Evolutionary conservation across 2,888 invertebrate species (phyloP), one percentile per base, ranked within the genome.

Genomic region (Orchesellides sinensis): DNA sequence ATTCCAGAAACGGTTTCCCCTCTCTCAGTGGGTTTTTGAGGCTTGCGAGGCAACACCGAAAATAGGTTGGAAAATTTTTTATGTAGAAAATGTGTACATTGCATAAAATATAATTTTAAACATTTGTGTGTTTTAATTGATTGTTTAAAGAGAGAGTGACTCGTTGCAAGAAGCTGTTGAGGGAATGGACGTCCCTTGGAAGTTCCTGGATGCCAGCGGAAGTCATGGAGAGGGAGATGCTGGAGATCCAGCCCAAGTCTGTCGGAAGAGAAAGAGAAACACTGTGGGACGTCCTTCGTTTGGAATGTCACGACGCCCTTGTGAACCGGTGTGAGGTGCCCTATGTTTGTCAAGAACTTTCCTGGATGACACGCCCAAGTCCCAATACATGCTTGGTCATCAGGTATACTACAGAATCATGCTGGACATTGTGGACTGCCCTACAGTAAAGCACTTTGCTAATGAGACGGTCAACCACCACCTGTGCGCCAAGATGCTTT

Each of bases 401-500:
- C 56, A 56, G 14, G 25, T 23, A 5, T 12, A 25, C 23, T 17
- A 56, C 14, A 23, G 25, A 5, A 23, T 27, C 2, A 5, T 27
- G 1, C 12, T n/a, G 3, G 27, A 56, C 21, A 10, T 25, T 23
- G 8, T 17, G 10, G 49, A 17, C 5, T 49, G 49, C 19, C n/a
- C 19, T 5, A 5, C 14, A n/a, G 5, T 5, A n/a, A 49, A n/a
- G 17, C 8, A 12, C 5, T 6, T n/a, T 6, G n/a, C 5, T 6
- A n/a, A 5, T 17, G 19, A 49, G 5, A n/a, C 4, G 27, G 27
- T 27, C 1, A 3, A 56, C 12, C 5, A 12, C 2, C 19, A 49
- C 4, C 40, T 85, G 17, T 83, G 83, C 45, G 49, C 49, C 1
- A 56, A 79, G 52, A 79, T 83, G 45, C 83, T 27, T 49, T 17